Conservation (phyloP, 2,797 vertebrate genomes). For the Arrhamphus sclerolepis region DNA sequence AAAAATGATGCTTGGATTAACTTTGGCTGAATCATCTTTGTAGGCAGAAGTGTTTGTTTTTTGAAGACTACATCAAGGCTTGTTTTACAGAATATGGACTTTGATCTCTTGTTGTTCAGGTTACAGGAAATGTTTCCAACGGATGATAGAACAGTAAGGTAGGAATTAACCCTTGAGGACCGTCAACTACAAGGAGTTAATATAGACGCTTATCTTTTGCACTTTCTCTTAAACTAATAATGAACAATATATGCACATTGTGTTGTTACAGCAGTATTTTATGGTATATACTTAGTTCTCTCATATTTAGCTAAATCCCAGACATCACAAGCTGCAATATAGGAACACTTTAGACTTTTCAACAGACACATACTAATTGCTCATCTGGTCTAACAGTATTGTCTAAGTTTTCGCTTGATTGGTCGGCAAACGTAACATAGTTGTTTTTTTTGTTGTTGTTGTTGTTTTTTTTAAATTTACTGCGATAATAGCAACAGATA, state of each 20-base stretch:
- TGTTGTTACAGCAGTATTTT: constrained; percentile 1
- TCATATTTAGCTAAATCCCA: neutral
- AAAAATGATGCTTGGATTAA: constrained; percentile 5
- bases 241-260: constrained; percentile 10
- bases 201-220: constrained; percentile 5
- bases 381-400: neutral
- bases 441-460: neutral
- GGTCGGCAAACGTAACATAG: too few relatives aligned
- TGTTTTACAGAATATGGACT: constrained; percentile 58
- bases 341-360: constrained; percentile 1
- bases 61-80: constrained; percentile 36
- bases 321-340: neutral
- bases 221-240: constrained; percentile 29
- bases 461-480: neutral
- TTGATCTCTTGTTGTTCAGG: constrained; percentile 57
- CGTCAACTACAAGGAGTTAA: neutral
- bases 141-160: constrained; percentile 57
- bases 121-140: constrained; percentile 51
- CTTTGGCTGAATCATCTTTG: constrained; percentile 22
- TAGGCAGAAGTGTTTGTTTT: constrained; percentile 52
- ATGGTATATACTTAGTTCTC: constrained; percentile 5
- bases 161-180: constrained; percentile 17
- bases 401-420: too few relatives aligned
- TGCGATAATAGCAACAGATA: neutral
- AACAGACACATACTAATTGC: neutral